Evolutionary conservation across 1,140 invertebrate genomes (phyloP), one percentile per base, ranked within the genome.

Genomic region (Nasonia longicornis): DNA sequence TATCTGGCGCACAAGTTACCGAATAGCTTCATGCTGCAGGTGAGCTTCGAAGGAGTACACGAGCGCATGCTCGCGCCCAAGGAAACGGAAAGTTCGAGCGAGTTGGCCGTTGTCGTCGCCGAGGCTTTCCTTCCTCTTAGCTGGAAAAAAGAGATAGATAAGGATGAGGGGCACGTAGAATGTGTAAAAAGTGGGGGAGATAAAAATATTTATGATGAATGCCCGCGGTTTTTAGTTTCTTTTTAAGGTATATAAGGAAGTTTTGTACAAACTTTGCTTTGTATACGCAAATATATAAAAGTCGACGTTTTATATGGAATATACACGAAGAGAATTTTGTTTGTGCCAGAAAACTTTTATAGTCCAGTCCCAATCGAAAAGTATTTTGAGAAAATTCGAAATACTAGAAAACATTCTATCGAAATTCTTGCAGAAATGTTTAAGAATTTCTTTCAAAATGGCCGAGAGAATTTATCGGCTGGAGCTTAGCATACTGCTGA

Each of bases 11-110:
- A 71, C 73, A 71, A 69, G 73, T 84, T 82, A 52, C 77, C 42
- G 45, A 69, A 42, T 83, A 71, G 77, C 64, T 80, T 71, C 45
- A 81, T 70, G 73, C 80, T 74, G 73, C 80, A 83, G 81, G 66
- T 83, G 69, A 80, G 66, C 58, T 83, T 72, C 58, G 14, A 72
- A 22, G 29, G 38, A 7, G 20, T 58, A 58, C 69, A 67, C 38
- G 66, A 69, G 74, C 52, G 42, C 63, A 42, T 14, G 74, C 70
- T 58, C 38, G 38, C 69, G 26, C 14, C 35, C 66, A 31, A 3
- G 14, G 29, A 20, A 52, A 66, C 76, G 66, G 70, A 78, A 77
- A 77, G 75, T 78, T 78, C 75, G 35, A 35, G 48, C 64, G 80
- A 78, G 70, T 76, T 78, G 29, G 35, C 38, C 45, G 38, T 76